Evolutionary conservation across 2,113 vertebrate species (phyloP).

Genomic region (Quiscalus mexicanus): DNA sequence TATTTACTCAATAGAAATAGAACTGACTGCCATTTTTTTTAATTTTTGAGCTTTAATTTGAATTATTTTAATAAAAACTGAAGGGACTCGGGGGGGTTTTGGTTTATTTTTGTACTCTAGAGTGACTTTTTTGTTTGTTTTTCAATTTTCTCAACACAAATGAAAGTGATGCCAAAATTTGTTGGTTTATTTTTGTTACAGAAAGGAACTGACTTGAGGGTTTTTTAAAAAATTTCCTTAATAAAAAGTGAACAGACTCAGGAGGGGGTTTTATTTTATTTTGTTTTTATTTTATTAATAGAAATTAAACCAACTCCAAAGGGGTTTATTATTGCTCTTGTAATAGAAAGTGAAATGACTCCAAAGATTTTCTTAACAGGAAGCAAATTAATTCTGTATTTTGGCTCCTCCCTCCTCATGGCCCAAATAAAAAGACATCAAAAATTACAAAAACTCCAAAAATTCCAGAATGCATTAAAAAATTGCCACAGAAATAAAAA

Average conservation of each 20-base stretch:
- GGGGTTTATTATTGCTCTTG: background rate
- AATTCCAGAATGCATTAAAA: background rate
- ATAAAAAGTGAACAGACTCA: background rate
- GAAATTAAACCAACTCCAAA: background rate
- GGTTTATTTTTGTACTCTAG: background rate
- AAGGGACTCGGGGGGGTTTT: accelerated
- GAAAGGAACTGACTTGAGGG: background rate
- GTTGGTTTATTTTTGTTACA: background rate
- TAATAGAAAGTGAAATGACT: background rate
- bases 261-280: background rate
- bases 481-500: background rate
- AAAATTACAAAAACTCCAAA: background rate
- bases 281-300: background rate
- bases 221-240: background rate
- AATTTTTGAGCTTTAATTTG: background rate
- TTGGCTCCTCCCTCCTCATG: background rate
- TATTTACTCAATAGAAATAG: accelerated
- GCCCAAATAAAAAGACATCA: accelerated
- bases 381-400: background rate
- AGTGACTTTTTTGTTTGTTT: background rate
- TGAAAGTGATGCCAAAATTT: background rate
- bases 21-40: background rate
- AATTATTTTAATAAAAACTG: background rate
- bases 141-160: background rate
- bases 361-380: background rate